phyloP scores from a whole-genome alignment of 2,113 vertebrate genomes.

The Chrysemys picta region DNA sequence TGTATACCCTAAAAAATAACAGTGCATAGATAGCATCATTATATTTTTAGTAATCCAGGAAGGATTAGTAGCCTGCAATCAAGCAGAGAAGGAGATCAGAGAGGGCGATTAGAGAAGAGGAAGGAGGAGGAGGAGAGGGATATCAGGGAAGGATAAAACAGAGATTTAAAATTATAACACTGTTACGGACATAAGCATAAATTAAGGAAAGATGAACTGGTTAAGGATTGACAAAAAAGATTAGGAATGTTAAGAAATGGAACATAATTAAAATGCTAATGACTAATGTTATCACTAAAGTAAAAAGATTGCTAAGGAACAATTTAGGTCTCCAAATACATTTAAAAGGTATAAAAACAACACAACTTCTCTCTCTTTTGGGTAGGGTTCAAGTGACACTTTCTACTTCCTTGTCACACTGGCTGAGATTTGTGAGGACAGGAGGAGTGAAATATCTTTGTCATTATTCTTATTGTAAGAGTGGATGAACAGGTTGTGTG shows the following conservation, averaged over 20 bases:
- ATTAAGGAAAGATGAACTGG: background rate
- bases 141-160: background rate
- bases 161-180: background rate
- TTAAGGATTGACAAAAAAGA: background rate
- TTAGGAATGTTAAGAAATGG: background rate
- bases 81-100: background rate
- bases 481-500: background rate
- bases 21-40: background rate
- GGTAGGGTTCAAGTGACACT: background rate
- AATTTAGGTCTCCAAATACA: background rate
- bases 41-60: background rate
- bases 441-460: background rate
- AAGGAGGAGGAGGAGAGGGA: background rate
- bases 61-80: background rate
- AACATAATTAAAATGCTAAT: background rate
- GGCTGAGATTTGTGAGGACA: background rate
- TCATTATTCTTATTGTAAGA: background rate
- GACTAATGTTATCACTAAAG: background rate
- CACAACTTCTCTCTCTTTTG: background rate
- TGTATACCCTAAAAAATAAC: background rate
- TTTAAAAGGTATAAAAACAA: background rate
- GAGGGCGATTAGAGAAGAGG: background rate
- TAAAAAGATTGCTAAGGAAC: background rate
- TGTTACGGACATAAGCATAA: background rate
- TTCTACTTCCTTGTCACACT: accelerated